Conservation (phyloP, 2,888 invertebrate species). For the Agapostemon virescens region DNA sequence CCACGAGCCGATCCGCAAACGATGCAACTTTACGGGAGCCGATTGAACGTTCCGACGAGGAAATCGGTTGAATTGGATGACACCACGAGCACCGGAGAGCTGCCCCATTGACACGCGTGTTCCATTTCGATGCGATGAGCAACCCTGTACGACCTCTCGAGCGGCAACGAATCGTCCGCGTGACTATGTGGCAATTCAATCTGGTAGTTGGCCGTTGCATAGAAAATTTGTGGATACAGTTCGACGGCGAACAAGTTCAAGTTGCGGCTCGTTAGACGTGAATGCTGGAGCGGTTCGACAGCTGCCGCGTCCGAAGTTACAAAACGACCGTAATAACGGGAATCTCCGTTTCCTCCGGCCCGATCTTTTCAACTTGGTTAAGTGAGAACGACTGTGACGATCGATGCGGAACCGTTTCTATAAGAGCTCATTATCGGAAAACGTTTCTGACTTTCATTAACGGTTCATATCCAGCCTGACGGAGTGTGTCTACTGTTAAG, state of each 20-base stretch:
- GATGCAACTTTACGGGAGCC: slow-evolving; percentile 19
- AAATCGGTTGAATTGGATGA: slow-evolving; percentile 49
- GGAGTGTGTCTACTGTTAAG: background rate
- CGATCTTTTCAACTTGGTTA: slow-evolving; percentile 10
- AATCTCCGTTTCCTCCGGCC: background rate
- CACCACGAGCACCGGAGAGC: slow-evolving; percentile 30
- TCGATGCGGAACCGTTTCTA: slow-evolving; percentile 9
- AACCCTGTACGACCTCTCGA: slow-evolving; percentile 32
- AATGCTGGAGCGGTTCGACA: background rate
- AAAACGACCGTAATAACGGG: slow-evolving; percentile 14
- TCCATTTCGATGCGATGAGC: slow-evolving; percentile 52
- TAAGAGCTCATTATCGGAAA: slow-evolving; percentile 14
- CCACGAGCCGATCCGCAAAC: background rate
- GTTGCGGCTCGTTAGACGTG: slow-evolving; percentile 11
- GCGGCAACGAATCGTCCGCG: slow-evolving; percentile 33
- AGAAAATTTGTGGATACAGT: background rate
- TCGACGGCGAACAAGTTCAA: background rate
- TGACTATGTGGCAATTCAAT: slow-evolving; percentile 24
- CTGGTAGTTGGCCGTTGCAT: slow-evolving; percentile 1
- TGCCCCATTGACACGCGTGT: slow-evolving; percentile 46
- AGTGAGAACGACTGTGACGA: slow-evolving; percentile 6
- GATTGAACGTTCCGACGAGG: slow-evolving; percentile 14
- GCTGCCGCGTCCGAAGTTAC: background rate
- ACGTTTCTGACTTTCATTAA: slow-evolving; percentile 19
- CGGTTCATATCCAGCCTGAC: background rate